Conservation (phyloP, 2,888 invertebrate genomes). For the Ormyrus labotus region DNA sequence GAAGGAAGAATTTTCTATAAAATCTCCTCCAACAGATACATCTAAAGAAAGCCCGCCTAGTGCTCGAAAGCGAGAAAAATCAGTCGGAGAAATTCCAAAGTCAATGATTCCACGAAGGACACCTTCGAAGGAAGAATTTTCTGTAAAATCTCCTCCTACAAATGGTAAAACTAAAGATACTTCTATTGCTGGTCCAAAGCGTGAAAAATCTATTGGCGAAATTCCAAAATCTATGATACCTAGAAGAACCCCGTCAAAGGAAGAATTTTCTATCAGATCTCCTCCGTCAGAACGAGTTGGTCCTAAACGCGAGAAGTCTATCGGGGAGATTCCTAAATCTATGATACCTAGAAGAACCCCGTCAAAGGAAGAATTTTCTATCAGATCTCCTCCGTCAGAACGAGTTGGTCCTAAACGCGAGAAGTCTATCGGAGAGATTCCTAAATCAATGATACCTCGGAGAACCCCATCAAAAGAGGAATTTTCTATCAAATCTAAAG, state of each 20-base stretch:
- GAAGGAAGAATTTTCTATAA: slow-evolving; percentile 30
- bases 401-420: background rate
- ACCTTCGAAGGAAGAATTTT: slow-evolving; percentile 28
- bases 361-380: background rate
- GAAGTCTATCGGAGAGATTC: background rate
- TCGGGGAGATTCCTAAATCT: background rate
- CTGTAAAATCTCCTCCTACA: background rate
- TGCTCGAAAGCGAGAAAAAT: slow-evolving; percentile 15
- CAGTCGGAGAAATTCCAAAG: slow-evolving; percentile 27
- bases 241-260: background rate
- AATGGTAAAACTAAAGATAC: background rate
- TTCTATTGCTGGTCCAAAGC: background rate
- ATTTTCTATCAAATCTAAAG: background rate
- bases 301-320: background rate
- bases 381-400: no score
- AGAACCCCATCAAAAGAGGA: slow-evolving; percentile 10
- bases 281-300: background rate
- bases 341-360: slow-evolving; percentile 2
- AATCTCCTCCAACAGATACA: slow-evolving; percentile 1
- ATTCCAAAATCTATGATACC: slow-evolving; percentile 23
- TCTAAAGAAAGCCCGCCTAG: background rate
- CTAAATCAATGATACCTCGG: background rate
- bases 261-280: background rate
- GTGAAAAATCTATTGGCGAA: slow-evolving; percentile 18
- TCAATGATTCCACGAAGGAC: slow-evolving; percentile 24